phyloP scores from a whole-genome alignment of 2,888 invertebrate genomes.

The Amaurobius ferox region DNA sequence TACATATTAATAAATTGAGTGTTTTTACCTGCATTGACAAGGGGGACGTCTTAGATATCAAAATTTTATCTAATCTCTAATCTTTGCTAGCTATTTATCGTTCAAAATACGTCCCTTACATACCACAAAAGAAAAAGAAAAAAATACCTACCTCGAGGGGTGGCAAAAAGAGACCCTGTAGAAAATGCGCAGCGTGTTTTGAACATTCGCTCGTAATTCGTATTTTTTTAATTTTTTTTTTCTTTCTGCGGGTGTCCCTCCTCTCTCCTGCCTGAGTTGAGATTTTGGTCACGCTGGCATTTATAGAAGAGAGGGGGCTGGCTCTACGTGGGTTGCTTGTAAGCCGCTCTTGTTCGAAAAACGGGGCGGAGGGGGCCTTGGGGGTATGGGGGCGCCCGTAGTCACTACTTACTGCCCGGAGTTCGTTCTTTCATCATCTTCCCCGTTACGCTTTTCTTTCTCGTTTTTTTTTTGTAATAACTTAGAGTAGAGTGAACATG shows the following conservation, averaged over 20 bases:
- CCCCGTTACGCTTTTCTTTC: slow-evolving; percentile 23
- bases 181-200: slow-evolving; percentile 13
- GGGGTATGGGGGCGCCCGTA: slow-evolving; percentile 10
- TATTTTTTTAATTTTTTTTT: neutral
- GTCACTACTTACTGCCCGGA: slow-evolving; percentile 45
- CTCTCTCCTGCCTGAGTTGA: neutral
- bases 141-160: neutral
- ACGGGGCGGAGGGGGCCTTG: neutral
- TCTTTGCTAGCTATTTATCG: neutral
- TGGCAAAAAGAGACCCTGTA: slow-evolving; percentile 8
- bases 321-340: slow-evolving; percentile 25
- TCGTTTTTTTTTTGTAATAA: slow-evolving; percentile 19
- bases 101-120: neutral
- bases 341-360: slow-evolving; percentile 33
- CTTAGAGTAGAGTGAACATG: slow-evolving; percentile 8
- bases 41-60: neutral
- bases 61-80: neutral
- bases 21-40: no score
- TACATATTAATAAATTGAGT: no score
- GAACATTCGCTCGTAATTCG: slow-evolving; percentile 22
- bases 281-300: slow-evolving; percentile 38
- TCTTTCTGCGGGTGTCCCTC: slow-evolving; percentile 15
- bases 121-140: neutral
- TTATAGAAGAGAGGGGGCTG: slow-evolving; percentile 16
- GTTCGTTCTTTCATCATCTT: slow-evolving; percentile 32